Percentiles rank a stretch among this genome's conserved stretches.
Evolutionary conservation across 1,140 invertebrate genomes (phyloP).

Genomic region (Lordiphosa collinella): DNA sequence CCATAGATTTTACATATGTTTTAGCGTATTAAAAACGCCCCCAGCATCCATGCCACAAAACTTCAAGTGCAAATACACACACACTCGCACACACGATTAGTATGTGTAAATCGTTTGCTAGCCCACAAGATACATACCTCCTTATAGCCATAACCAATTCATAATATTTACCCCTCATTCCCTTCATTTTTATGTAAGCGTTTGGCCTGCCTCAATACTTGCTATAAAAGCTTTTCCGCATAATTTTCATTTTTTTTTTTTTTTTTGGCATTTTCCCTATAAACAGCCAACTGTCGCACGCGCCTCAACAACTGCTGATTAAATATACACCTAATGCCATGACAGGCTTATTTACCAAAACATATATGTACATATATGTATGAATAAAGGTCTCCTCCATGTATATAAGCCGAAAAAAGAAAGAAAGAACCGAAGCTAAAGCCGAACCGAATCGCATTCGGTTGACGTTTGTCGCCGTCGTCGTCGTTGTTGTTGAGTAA

Average conservation of each 20-base stretch:
- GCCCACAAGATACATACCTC: background rate
- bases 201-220: conserved; percentile 40
- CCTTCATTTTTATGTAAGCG: conserved; percentile 12
- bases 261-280: conserved; percentile 31
- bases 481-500: conserved; percentile 44
- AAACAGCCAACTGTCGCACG: conserved; percentile 60
- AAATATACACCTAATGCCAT: conserved; percentile 55
- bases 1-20: conserved; percentile 24
- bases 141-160: conserved; percentile 5
- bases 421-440: conserved; percentile 19
- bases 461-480: conserved; percentile 9
- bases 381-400: conserved; percentile 7
- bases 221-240: conserved; percentile 59
- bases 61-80: background rate
- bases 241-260: conserved; percentile 43
- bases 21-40: conserved; percentile 37
- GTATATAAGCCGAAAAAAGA: conserved; percentile 30
- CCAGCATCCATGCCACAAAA: background rate
- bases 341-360: conserved; percentile 24
- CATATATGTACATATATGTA: conserved; percentile 16
- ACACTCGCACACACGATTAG: conserved; percentile 5
- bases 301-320: conserved; percentile 59
- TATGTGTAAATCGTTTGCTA: conserved; percentile 34
- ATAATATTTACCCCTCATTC: conserved; percentile 12
- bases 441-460: conserved; percentile 11